phyloP scores from a whole-genome alignment of 2,797 vertebrate species.

The Adelosebastes latens region DNA sequence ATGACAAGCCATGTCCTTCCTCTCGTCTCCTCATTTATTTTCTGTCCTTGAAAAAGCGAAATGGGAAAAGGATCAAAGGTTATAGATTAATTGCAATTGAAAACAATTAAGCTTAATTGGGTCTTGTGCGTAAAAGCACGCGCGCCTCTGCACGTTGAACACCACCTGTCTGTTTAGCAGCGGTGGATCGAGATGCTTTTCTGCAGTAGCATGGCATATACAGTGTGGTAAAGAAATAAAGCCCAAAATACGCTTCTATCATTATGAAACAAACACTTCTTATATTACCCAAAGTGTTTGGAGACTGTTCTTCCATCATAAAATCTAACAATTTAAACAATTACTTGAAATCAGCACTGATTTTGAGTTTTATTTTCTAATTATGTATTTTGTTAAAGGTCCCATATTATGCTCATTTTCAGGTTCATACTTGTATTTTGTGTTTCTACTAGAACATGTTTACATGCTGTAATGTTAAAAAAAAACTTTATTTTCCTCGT shows the following conservation, averaged over 20 bases:
- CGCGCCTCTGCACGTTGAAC: neutral
- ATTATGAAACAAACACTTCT: neutral
- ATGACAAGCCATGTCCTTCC: conserved; percentile 1
- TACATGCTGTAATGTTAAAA: no score
- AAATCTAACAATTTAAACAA: neutral
- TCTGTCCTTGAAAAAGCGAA: neutral
- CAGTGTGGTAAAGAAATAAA: neutral
- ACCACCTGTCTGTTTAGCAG: no score
- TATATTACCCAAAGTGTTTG: neutral
- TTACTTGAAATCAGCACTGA: neutral
- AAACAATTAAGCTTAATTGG: neutral
- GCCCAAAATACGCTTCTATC: neutral
- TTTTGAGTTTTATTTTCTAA: neutral
- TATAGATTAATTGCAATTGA: neutral
- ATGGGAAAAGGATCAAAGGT: neutral
- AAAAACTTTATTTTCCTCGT: no score
- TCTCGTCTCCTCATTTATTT: neutral
- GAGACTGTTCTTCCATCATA: neutral
- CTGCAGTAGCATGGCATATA: neutral
- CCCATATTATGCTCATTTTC: no score
- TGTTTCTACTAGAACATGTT: no score
- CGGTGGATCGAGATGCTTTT: neutral
- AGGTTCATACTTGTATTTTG: no score
- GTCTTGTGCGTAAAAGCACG: conserved; percentile 6
- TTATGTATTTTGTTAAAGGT: neutral